phyloP scores from a whole-genome alignment of 2,797 vertebrate genomes.

The Remorina albescens region DNA sequence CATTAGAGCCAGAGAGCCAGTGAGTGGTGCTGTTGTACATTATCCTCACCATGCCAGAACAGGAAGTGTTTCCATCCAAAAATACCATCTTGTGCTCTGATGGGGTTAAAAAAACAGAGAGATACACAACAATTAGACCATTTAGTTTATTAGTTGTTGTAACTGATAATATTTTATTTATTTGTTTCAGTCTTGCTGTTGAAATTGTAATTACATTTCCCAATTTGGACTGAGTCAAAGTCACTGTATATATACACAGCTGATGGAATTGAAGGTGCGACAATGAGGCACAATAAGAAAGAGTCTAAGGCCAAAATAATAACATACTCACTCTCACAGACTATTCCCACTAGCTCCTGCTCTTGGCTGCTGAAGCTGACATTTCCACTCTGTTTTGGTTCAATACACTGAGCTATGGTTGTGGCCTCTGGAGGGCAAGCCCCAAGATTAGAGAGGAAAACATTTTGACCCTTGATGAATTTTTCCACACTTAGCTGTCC shows the following conservation, averaged over 20 bases:
- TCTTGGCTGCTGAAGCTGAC: accelerated
- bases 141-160: too few species aligned
- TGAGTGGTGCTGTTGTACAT: accelerated
- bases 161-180: too few species aligned
- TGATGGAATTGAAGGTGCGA: not conserved
- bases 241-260: not conserved
- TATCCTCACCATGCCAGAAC: constrained; percentile 66
- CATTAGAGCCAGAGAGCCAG: constrained; percentile 29
- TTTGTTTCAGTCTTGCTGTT: not conserved
- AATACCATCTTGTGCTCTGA: constrained; percentile 47
- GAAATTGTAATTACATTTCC: not conserved
- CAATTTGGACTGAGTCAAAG: too few species aligned
- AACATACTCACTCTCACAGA: constrained; percentile 56
- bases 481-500: accelerated
- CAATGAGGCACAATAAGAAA: not conserved
- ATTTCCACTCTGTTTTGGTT: too few species aligned
- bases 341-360: not conserved
- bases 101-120: not conserved
- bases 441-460: accelerated
- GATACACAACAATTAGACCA: not conserved
- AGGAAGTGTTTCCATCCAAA: constrained; percentile 33
- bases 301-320: not conserved
- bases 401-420: constrained; percentile 31
- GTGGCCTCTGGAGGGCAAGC: accelerated
- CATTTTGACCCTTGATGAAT: not conserved